These are phyloP conservation scores for Calcarius lapponicus DNA, from an alignment of 2,797 vertebrate species.

Conservation along the genomic window DNA sequence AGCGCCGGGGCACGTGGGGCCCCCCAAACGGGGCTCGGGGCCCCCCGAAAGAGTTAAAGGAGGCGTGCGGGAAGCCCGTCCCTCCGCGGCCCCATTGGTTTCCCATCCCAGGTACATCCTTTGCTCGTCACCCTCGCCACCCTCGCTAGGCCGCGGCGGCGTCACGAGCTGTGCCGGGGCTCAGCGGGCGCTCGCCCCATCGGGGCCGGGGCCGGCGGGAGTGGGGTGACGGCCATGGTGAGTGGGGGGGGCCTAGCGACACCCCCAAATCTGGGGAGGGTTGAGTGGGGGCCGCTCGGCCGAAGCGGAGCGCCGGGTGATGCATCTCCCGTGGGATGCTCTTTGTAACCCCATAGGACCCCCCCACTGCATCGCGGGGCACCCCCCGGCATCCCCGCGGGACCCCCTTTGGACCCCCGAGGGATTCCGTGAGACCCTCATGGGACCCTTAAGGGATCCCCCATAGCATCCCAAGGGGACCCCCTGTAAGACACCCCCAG, in stretches of 20 bases:
- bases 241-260: not conserved
- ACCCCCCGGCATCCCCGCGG: not conserved
- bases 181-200: constrained; percentile 4
- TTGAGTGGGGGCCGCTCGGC: not conserved
- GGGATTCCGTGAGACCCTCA: not conserved
- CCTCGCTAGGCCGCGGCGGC: constrained; percentile 15
- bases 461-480: not conserved
- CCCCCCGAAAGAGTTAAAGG: constrained; percentile 29
- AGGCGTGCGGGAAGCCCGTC: not conserved
- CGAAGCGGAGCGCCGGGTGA: not conserved
- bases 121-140: not conserved
- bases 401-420: not conserved
- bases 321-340: not conserved
- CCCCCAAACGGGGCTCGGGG: not conserved
- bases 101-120: constrained; percentile 29
- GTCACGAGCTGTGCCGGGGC: not conserved
- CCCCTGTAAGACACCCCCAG: not conserved
- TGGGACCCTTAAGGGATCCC: not conserved
- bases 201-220: not conserved
- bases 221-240: constrained; percentile 1
- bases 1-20: not conserved
- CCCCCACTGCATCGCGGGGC: not conserved
- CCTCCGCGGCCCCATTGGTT: constrained; percentile 33
- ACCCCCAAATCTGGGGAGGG: not conserved
- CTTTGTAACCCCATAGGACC: not conserved